Evolutionary conservation across 2,888 invertebrate species (phyloP), one percentile per base, ranked within the genome.

Genomic region (Neoascia interrupta): DNA sequence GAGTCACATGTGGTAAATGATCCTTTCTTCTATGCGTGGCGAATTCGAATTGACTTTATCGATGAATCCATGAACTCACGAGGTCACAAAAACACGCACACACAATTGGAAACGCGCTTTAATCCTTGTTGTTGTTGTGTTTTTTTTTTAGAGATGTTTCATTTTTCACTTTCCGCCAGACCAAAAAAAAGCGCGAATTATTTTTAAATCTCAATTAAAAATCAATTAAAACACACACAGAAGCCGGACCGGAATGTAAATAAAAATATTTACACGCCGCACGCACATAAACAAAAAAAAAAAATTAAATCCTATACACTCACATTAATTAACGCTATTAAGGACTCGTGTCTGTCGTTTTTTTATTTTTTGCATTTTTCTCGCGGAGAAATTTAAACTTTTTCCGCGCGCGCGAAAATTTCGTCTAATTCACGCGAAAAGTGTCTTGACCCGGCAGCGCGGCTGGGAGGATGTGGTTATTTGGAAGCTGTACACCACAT

Each of bases 1-100:
- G 68, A 68, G 61, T 79, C 79, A 73, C 79, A 79, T 73, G 73
- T 73, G 79, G 79, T 79, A 79, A 68, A 79, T 54, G 79, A 68
- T 43, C 49, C 64, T 76, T 61, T 53, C 56, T 58, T 36, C 34
- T 36, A 16, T 21, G 19, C 23, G 21, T 10, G 4, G 21, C 34
- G 8, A 31, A 6, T 10, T 56, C 45, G 66, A 58, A 43, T 53
- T 37, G 41, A 58, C 54, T 58, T 54, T 39, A 49, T 21, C 58
- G 64, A 53, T 51, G n/a, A 58, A 45, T 68, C 47, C 37, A 68
- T 54, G 37, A 69, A 63, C 56, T 41, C 41, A 49, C 43, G 41
- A 47, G 56, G 49, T 69, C 51, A 68, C 3, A 31, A 31, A 3
- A 31, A 31, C 31, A 3, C 3, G n/a, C 3, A 31, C n/a, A 31